Conservation (phyloP, 2,888 invertebrate species). For the Theretra japonica region DNA sequence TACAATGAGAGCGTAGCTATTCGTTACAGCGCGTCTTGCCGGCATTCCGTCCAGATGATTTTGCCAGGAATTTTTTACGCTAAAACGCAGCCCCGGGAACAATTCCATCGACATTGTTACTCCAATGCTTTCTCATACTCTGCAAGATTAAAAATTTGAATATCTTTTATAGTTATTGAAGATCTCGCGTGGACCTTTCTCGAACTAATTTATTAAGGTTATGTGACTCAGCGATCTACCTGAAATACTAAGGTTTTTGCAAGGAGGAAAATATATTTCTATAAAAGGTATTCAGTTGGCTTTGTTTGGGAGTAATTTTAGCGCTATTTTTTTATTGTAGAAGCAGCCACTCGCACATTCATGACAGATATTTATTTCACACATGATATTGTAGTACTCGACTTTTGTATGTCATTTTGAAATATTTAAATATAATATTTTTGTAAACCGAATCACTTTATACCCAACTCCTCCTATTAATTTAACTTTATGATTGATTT, state of each 20-base stretch:
- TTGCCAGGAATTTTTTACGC: slow-evolving; percentile 15
- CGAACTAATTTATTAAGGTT: neutral
- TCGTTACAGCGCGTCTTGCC: slow-evolving; percentile 21
- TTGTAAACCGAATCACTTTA: no score
- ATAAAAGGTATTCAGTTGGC: no score
- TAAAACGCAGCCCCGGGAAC: slow-evolving; percentile 19
- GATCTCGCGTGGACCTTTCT: slow-evolving; percentile 12
- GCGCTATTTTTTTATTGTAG: no score
- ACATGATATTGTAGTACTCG: no score
- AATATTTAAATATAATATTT: no score
- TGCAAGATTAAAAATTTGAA: slow-evolving; percentile 20
- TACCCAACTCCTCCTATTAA: no score
- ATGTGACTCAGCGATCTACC: neutral
- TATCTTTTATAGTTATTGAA: slow-evolving; percentile 9
- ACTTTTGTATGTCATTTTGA: no score
- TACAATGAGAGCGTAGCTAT: slow-evolving; percentile 17
- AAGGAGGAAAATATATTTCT: neutral
- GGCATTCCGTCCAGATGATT: slow-evolving; percentile 3
- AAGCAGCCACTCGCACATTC: no score
- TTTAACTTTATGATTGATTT: no score
- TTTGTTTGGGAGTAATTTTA: no score
- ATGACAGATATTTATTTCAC: no score
- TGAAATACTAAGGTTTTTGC: neutral
- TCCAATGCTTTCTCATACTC: slow-evolving; percentile 17
- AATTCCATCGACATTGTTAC: slow-evolving; percentile 20